Evolutionary conservation across 2,888 invertebrate genomes (phyloP), one percentile per base, ranked within the genome.

Genomic region (Amorpha juglandis): DNA sequence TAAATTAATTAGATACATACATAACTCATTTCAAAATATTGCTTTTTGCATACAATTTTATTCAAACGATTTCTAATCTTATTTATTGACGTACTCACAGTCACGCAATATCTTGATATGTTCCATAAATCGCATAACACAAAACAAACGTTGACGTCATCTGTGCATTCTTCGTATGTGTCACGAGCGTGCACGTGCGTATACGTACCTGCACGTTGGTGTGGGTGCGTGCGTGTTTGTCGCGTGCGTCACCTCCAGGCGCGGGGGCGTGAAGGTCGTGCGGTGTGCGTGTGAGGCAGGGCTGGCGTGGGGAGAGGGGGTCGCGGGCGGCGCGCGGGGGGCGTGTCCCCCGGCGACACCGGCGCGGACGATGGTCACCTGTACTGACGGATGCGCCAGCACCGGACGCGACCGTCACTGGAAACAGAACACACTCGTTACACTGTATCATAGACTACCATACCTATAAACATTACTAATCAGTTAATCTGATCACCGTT

Each of bases 331-430:
- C 68, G 73, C 52, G 67, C 64, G 68, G 65, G 48, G 70, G 65
- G 72, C 48, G 64, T 53, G 72, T 71, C 69, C 68, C 68, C 67
- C 71, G 75, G 67, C 48, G 71, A 51, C 63, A 76, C 72, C 69
- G 76, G 70, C 73, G 71, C 75, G 19, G 68, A 70, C 67, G 71
- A 21, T 66, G 74, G 92, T 92, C 92, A 92, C 78, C 91, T 82
- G 53, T 74, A 66, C 66, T 75, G 74, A 67, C 90, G 86, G 35
- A 91, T 58, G 21, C 87, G 86, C 90, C 88, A 92, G 69, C 88
- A 87, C 8, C 91, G 81, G 58, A 92, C 82, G 63, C 89, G 87
- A 0, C 92, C 92, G 72, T 91, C 89, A 70, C 92, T 92, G 79
- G 0, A 68, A 71, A 65, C 38, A 52, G 19, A 38, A 64, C 16